Percentiles rank a stretch among this genome's conserved stretches.
These are phyloP conservation scores for Ctenomys sociabilis DNA, from an alignment of 2,113 vertebrate genomes.

Conservation along the genomic window DNA sequence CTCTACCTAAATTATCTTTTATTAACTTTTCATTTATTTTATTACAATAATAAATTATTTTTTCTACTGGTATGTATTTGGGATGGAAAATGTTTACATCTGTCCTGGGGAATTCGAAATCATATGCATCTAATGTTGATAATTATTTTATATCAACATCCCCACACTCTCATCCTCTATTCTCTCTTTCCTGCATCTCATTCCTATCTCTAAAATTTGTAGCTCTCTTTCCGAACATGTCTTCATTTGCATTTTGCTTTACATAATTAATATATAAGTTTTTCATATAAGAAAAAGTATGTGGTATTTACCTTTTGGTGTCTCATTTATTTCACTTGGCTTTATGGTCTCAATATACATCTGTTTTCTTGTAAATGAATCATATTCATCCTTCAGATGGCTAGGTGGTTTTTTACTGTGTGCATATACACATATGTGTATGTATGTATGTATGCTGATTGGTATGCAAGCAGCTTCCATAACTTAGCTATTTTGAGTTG, in stretches of 20 bases:
- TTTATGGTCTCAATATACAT: background rate
- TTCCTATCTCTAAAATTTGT: background rate
- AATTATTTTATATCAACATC: background rate
- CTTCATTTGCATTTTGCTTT: background rate
- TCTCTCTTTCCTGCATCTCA: background rate
- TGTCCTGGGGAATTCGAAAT: background rate
- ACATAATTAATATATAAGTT: background rate
- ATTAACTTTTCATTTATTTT: background rate
- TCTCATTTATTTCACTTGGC: background rate
- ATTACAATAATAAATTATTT: background rate
- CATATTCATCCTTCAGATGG: background rate
- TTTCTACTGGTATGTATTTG: background rate
- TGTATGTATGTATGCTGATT: background rate
- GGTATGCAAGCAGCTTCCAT: background rate
- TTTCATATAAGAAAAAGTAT: background rate
- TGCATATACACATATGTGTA: background rate
- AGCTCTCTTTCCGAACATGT: background rate
- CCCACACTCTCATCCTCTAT: background rate
- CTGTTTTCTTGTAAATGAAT: background rate
- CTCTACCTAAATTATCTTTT: background rate
- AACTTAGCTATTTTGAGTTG: background rate
- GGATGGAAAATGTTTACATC: background rate
- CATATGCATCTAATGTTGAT: background rate
- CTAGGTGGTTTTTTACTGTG: background rate
- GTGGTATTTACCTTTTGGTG: background rate